A percentile compares a stretch with the other conserved stretches of the same genome.
These are phyloP conservation scores for Cetoscarus ocellatus DNA, from an alignment of 2,797 vertebrate species.

Conservation along the genomic window DNA sequence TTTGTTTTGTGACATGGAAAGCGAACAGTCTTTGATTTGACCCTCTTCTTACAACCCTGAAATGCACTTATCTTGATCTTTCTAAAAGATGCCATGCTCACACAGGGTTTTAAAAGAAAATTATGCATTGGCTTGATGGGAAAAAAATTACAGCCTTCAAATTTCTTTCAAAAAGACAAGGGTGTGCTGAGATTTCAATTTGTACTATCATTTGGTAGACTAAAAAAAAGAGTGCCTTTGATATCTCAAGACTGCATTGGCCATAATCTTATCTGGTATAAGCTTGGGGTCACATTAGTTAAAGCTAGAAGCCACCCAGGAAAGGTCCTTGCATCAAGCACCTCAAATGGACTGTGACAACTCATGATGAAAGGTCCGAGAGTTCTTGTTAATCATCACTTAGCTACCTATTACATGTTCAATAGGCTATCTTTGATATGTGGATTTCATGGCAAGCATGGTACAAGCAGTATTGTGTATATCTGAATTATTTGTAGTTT, in stretches of 20 bases:
- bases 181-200: conserved; percentile 85
- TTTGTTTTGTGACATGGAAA: conserved; percentile 95
- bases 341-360: conserved; percentile 86
- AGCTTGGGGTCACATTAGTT: conserved; percentile 86
- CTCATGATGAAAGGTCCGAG: conserved; percentile 78
- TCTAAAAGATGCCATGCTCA: conserved; percentile 90
- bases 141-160: conserved; percentile 86
- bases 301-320: conserved; percentile 83
- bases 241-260: conserved; percentile 90
- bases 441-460: conserved; percentile 82
- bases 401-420: conserved; percentile 87
- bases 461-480: conserved; percentile 86
- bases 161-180: conserved; percentile 84
- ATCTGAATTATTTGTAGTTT: conserved; percentile 81
- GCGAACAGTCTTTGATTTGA: conserved; percentile 90
- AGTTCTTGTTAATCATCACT: conserved; percentile 93
- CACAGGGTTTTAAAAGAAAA: conserved; percentile 84
- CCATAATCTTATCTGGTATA: conserved; percentile 93
- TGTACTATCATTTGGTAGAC: conserved; percentile 93
- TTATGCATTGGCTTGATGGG: conserved; percentile 82
- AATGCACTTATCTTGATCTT: conserved; percentile 90
- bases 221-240: conserved; percentile 97
- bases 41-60: conserved; percentile 89
- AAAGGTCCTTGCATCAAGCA: conserved; percentile 90
- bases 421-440: conserved; percentile 79